Base-by-base conservation (phyloP, 1,140 invertebrate genomes). In the Hermetia illucens region DNA sequence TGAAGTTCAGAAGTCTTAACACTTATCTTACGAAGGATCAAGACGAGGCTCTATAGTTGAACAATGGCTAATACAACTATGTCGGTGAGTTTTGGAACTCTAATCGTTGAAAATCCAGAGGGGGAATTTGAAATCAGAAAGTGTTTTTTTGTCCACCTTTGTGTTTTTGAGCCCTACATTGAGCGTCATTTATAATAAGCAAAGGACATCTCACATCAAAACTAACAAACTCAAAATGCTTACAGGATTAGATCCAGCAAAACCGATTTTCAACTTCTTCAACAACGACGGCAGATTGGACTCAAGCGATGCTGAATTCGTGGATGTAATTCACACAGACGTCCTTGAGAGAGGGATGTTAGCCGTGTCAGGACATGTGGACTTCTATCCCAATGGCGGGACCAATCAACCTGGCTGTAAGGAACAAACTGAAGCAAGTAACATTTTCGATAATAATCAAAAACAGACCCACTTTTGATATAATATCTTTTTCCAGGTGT, bases 341-440 rank as follows among this genome's bases (percentile, higher is more conserved):
- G 66, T 64, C 2, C 55, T 72, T 13, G 53, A 61, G 21, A 65
- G 66, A 22, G 72, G 72, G 2, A 66, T 68, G 55, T 44, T 66
- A 9, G 55, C 55, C 50, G 20, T 45, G 52, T 5, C 33, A 52
- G 76, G 76, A 0, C 63, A 72, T 41, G 54, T 70, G 1, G 77
- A 81, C 44, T 79, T 77, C 44, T 81, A 70, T 47, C 61, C 71
- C 1, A 80, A 80, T 40, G 66, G 74, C 5, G 75, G 71, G 0
- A 46, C 62, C 8, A 39, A 48, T 3, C 77, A 80, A 46, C 77
- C 76, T 2, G 75, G 74, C 0, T 80, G 77, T 44, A 5, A 43
- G 17, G 35, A 9, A 27, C 24, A 27, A 27, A 36, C 16, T 8
- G 17, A 10, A 15, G 15, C 32, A 34, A 27, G 24, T 27, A 27